Evolutionary conservation across 92 coral and sea anemone genomes (phyloP).

Genomic region (Bergia sp.): DNA sequence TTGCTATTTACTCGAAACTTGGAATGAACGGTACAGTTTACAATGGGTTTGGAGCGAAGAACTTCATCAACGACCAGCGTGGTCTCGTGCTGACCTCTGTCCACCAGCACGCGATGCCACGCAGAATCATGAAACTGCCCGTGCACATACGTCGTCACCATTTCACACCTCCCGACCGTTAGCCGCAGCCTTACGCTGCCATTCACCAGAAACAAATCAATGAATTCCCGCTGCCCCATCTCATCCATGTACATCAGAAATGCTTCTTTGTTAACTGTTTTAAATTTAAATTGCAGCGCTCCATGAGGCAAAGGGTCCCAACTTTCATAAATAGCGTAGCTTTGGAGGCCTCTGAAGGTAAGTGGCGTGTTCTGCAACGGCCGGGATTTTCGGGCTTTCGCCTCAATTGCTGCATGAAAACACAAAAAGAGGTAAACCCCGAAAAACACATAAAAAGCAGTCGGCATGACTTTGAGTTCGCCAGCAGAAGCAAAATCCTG

Average conservation of each 20-base stretch:
- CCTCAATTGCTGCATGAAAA: not conserved
- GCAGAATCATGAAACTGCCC: slow-evolving; percentile 17
- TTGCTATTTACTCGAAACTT: slow-evolving; percentile 19
- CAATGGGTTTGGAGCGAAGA: slow-evolving; percentile 21
- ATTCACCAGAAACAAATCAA: slow-evolving; percentile 42
- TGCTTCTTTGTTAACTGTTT: slow-evolving; percentile 30
- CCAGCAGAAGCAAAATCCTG: not conserved
- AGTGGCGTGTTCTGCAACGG: not conserved
- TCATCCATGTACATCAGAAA: slow-evolving; percentile 42
- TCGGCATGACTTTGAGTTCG: slow-evolving; percentile 7
- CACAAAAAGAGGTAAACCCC: slow-evolving; percentile 1
- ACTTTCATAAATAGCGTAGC: slow-evolving; percentile 21
- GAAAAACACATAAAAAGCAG: not conserved
- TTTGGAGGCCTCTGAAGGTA: not conserved
- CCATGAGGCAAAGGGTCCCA: slow-evolving; percentile 24
- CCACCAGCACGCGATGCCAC: slow-evolving; percentile 34
- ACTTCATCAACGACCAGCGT: slow-evolving; percentile 5
- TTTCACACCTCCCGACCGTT: slow-evolving; percentile 19
- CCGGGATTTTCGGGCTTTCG: slow-evolving; percentile 17
- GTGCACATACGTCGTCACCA: slow-evolving; percentile 22
- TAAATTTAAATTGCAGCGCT: slow-evolving; percentile 17
- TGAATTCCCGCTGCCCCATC: slow-evolving; percentile 45
- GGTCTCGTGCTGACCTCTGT: not conserved
- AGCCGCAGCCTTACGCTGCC: slow-evolving; percentile 43
- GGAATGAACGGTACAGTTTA: slow-evolving; percentile 24